Percentiles rank a stretch among this genome's conserved stretches.
These are phyloP conservation scores for Xiphophorus birchmanni DNA, from an alignment of 2,797 vertebrate genomes.

Conservation along the genomic window DNA sequence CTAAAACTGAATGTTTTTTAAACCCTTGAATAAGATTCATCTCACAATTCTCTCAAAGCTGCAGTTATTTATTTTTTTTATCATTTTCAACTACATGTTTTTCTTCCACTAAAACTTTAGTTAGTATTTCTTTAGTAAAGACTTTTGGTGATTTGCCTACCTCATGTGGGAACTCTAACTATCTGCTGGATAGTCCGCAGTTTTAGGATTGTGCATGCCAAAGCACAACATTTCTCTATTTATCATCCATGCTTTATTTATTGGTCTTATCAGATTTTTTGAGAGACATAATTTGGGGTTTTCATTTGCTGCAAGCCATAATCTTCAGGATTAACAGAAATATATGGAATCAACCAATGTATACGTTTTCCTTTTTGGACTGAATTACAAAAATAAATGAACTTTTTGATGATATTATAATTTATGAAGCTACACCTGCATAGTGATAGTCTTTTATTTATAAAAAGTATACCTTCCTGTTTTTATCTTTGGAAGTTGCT, in stretches of 20 bases:
- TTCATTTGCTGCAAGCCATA: neutral
- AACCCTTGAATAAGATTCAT: neutral
- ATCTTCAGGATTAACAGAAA: neutral
- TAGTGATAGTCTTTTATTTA: constrained; percentile 2
- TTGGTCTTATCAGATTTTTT: neutral
- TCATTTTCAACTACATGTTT: neutral
- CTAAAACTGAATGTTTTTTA: neutral
- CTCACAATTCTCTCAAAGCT: neutral
- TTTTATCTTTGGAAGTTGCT: constrained; percentile 45
- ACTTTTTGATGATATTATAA: neutral
- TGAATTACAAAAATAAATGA: neutral
- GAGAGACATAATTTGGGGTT: neutral
- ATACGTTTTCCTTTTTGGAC: neutral
- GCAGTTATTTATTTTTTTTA: neutral
- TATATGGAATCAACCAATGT: neutral
- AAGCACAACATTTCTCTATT: neutral
- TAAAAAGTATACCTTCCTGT: constrained; percentile 38
- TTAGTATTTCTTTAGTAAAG: neutral
- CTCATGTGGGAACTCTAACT: neutral
- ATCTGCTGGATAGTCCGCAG: neutral
- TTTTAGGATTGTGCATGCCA: neutral
- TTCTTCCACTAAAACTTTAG: neutral
- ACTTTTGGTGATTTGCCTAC: neutral
- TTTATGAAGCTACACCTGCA: neutral
- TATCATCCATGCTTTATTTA: neutral